Percentiles rank a stretch among this genome's conserved stretches.
These are phyloP conservation scores for Gouania willdenowi DNA, from an alignment of 2,797 vertebrate species.

Conservation along the genomic window DNA sequence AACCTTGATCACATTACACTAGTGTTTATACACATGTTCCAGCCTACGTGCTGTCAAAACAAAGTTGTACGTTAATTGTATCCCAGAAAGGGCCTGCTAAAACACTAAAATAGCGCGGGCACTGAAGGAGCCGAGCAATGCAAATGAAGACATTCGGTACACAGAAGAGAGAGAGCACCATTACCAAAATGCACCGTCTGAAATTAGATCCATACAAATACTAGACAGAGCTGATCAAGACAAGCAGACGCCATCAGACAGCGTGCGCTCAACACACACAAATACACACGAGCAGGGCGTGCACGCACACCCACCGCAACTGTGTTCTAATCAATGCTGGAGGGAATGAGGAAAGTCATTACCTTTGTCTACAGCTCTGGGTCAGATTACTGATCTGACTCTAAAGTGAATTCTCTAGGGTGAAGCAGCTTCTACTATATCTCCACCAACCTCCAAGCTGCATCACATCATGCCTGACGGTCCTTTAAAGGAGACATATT, in stretches of 20 bases:
- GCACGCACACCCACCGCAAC: constrained; percentile 18
- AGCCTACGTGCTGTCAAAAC: constrained; percentile 32
- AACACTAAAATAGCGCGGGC: constrained; percentile 26
- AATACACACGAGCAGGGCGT: not conserved
- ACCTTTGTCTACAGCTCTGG: constrained; percentile 72
- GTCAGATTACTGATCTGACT: constrained; percentile 78
- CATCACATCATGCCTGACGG: constrained; percentile 54
- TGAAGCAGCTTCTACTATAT: constrained; percentile 44
- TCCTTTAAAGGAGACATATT: too few relatives aligned
- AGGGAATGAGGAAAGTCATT: constrained; percentile 76
- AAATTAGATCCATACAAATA: constrained; percentile 79
- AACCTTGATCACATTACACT: constrained; percentile 2
- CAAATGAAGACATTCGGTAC: constrained; percentile 28
- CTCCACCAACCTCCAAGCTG: constrained; percentile 49
- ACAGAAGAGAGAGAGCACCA: constrained; percentile 49
- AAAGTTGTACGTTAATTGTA: constrained; percentile 2
- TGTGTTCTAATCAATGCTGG: constrained; percentile 74
- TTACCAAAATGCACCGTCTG: constrained; percentile 78
- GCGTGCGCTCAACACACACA: constrained; percentile 39
- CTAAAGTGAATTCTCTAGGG: constrained; percentile 62
- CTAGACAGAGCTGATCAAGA: constrained; percentile 83
- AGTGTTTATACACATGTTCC: not conserved
- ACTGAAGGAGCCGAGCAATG: constrained; percentile 26
- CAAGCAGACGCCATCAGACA: constrained; percentile 81
- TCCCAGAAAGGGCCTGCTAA: not conserved